Base-by-base conservation (phyloP, 2,797 vertebrate species). In the Neomorphus geoffroyi region DNA sequence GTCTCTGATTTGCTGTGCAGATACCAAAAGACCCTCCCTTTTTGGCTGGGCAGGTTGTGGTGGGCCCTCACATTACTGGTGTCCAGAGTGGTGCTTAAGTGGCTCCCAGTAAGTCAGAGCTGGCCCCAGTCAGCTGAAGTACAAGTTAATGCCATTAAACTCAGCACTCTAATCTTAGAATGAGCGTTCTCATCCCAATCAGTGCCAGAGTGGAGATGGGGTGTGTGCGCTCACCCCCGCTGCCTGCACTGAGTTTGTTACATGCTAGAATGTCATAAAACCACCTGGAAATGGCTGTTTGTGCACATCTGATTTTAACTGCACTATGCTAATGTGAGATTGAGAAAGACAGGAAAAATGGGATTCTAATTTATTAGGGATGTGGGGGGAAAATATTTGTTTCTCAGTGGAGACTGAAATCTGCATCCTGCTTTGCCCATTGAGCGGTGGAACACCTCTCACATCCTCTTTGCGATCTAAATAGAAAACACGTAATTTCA, bases 221-320 rank as follows among this genome's bases (percentile, higher is more conserved):
- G 50, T 28, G 60, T 33, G 33, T 21, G 28, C n/a, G 5, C 0
- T 5, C 15, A 30, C 14, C 16, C 24, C 33, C 0, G 2, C 23
- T 45, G 28, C 41, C 39, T 62, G 65, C 50, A 30, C 11, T 9
- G 43, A 17, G 9, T 61, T 86, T 67, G 51, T 61, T 86, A 67
- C 33, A 35, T 56, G 48, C 41, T 27, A 48, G 46, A 51, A 26
- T 60, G 46, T 35, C 30, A 16, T 19, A 16, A 66, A 75, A 61
- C 6, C 32, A 12, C 6, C 19, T 51, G 21, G 30, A 78, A 45
- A 58, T 33, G n/a, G 37, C 60, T 66, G 53, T 53, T 57, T 74
- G 37, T 54, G 27, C 8, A 10, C 16, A 11, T 17, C 32, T 54
- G 27, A 41, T 35, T 66, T 72, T 54, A 33, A 27, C 56, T 1